Evolutionary conservation across 37 sponge, comb jelly and placozoan species (phyloP).

Genomic region (Diacarnus erythraeanus): DNA sequence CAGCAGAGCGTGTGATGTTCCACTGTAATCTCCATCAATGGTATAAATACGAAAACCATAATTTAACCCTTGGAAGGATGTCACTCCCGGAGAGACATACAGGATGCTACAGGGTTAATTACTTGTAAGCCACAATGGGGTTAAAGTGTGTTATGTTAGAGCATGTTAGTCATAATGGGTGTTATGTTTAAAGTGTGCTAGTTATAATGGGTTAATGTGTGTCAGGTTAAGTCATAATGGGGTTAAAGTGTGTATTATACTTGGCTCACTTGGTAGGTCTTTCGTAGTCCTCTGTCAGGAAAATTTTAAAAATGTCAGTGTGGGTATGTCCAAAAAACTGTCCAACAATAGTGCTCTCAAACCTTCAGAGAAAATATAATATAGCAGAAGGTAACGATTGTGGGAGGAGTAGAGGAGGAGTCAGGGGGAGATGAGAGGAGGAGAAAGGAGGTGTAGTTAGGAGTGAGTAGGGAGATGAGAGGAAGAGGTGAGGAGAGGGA

Average conservation of each 20-base stretch:
- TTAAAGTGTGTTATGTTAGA: not conserved
- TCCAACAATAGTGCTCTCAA: constrained; percentile 87
- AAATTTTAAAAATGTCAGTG: constrained; percentile 56
- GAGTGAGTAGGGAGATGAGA: not conserved
- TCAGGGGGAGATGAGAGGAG: not conserved
- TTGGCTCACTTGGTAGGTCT: constrained; percentile 1
- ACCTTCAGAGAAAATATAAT: constrained; percentile 44
- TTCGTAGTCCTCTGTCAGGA: constrained; percentile 3
- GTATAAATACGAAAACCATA: constrained; percentile 12
- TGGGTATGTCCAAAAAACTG: constrained; percentile 99
- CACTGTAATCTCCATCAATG: constrained; percentile 3
- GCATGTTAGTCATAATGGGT: not conserved
- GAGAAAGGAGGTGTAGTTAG: not conserved
- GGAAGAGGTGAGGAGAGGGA: not conserved
- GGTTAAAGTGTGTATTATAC: not conserved
- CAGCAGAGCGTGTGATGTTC: constrained; percentile 38
- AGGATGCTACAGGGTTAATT: not conserved
- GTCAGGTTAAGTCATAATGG: not conserved
- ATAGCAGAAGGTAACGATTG: not conserved
- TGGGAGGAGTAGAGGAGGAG: not conserved
- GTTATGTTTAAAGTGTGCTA: not conserved
- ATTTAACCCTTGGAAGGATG: constrained; percentile 16
- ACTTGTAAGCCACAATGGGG: not conserved
- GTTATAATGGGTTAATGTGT: not conserved
- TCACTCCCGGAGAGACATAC: constrained; percentile 12